Evolutionary conservation across 2,797 vertebrate species (phyloP).

Genomic region (Paedocypris micromegethes): DNA sequence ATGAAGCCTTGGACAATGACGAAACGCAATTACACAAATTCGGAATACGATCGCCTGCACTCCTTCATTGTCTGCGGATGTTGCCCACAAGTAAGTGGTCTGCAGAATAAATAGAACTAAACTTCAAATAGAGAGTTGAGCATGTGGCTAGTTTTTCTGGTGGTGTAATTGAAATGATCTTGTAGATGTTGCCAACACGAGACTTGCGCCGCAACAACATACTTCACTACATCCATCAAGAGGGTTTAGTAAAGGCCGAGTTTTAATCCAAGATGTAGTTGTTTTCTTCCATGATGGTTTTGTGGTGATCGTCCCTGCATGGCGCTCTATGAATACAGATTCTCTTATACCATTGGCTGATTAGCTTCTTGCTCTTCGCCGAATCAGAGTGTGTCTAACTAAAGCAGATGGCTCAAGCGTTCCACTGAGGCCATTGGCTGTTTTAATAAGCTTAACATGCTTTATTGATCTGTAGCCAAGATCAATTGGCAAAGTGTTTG

Average conservation of each 20-base stretch:
- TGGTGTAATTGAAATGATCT: slow-evolving; percentile 10
- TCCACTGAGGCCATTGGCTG: slow-evolving; percentile 35
- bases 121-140: slow-evolving; percentile 16
- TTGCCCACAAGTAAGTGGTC: slow-evolving; percentile 63
- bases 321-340: neutral
- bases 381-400: slow-evolving; percentile 26
- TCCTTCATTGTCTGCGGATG: slow-evolving; percentile 51
- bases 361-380: slow-evolving; percentile 15
- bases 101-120: slow-evolving; percentile 1
- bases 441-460: slow-evolving; percentile 41
- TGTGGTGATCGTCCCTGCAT: neutral
- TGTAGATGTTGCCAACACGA: neutral
- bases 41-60: slow-evolving; percentile 46
- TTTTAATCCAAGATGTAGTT: too few species aligned
- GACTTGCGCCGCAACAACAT: too few species aligned
- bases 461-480: slow-evolving; percentile 36
- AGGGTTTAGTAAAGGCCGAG: neutral
- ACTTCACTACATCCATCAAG: too few species aligned
- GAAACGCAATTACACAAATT: slow-evolving; percentile 51
- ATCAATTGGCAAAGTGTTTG: slow-evolving; percentile 35
- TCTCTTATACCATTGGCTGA: slow-evolving; percentile 20
- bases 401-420: slow-evolving; percentile 35
- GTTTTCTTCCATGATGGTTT: neutral
- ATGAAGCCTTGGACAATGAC: slow-evolving; percentile 49
- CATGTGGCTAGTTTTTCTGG: slow-evolving; percentile 5